Conservation (phyloP, 2,888 invertebrate genomes). For the Heliconius cydno region DNA sequence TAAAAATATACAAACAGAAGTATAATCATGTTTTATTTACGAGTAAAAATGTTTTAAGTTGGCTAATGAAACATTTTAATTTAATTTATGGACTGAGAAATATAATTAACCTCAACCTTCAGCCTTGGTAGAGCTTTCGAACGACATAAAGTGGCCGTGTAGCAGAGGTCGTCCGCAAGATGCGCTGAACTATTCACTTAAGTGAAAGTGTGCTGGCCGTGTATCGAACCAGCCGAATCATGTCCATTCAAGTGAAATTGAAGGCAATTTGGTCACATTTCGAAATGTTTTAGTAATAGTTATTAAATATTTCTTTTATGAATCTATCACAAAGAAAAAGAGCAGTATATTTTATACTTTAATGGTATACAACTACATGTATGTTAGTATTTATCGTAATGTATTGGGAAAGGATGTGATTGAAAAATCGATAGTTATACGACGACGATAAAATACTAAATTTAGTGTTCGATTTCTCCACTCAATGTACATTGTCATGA, state of each 20-base stretch:
- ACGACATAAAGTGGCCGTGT: conserved; percentile 16
- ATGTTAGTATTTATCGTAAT: neutral
- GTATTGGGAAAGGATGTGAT: too few relatives aligned
- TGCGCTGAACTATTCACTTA: conserved; percentile 32
- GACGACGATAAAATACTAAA: too few relatives aligned
- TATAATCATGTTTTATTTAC: neutral
- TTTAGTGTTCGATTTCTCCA: too few relatives aligned
- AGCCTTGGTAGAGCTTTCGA: conserved; percentile 40
- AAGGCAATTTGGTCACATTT: conserved; percentile 12
- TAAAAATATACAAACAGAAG: neutral
- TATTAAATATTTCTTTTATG: neutral
- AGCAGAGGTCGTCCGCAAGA: conserved; percentile 38
- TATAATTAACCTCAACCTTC: conserved; percentile 23
- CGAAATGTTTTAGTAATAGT: neutral
- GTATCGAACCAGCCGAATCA: conserved; percentile 32
- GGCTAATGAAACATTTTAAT: neutral
- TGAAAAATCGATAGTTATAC: too few relatives aligned
- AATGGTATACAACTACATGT: neutral
- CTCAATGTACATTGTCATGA: neutral
- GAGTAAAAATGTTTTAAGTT: neutral
- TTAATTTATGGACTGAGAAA: neutral
- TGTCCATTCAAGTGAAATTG: conserved; percentile 30
- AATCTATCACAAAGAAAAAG: neutral
- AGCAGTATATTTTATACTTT: neutral
- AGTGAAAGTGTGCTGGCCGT: conserved; percentile 41